A percentile compares a stretch with the other conserved stretches of the same genome.
Evolutionary conservation across 23 tunicate genomes (phyloP).

Genomic region (Halocynthia aurantium): DNA sequence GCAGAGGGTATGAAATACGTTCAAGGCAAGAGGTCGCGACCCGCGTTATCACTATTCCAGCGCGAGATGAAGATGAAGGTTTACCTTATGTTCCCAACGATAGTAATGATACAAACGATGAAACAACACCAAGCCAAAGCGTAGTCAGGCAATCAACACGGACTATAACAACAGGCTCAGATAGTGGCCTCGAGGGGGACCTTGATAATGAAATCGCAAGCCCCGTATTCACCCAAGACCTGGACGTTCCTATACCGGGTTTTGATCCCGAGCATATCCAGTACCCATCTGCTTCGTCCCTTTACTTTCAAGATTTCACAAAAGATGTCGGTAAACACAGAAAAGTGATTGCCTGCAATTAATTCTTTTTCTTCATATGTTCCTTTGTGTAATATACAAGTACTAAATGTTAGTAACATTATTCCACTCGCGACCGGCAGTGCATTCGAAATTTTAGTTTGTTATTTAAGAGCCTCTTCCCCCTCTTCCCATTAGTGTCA

Average conservation of each 20-base stretch:
- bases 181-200: background rate
- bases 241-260: background rate
- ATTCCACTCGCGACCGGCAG: too few species aligned
- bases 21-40: constrained; percentile 21
- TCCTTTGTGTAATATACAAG: too few species aligned
- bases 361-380: background rate
- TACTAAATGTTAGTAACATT: too few species aligned
- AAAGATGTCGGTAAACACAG: constrained; percentile 3
- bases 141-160: background rate
- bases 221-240: too few species aligned
- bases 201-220: background rate
- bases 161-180: constrained; percentile 1
- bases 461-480: too few species aligned
- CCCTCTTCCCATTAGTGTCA: too few species aligned
- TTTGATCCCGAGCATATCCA: background rate
- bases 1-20: constrained; percentile 5
- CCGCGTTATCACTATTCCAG: constrained; percentile 7
- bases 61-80: background rate
- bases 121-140: background rate
- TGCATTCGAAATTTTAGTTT: too few species aligned
- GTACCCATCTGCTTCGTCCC: background rate
- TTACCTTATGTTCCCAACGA: background rate
- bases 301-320: constrained; percentile 10
- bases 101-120: background rate
- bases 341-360: constrained; percentile 13